A percentile compares a stretch with the other conserved stretches of the same genome.
phyloP scores from a whole-genome alignment of 2,113 vertebrate species.

The Podarcis cretensis region DNA sequence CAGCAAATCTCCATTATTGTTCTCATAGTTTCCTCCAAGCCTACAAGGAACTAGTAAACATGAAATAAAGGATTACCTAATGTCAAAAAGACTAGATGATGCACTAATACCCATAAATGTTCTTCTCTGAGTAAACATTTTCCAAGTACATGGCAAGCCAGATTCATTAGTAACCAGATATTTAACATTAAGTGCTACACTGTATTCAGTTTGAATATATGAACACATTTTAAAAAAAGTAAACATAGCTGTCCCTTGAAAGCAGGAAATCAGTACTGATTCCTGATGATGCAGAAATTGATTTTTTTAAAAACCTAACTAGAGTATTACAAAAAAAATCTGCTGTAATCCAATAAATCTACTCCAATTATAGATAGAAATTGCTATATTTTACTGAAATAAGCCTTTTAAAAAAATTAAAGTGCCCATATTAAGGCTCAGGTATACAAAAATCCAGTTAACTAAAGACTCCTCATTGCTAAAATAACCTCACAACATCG shows the following conservation, averaged over 20 bases:
- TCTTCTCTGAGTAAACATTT: neutral
- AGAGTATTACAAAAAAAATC: neutral
- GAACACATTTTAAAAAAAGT: neutral
- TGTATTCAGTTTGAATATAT: neutral
- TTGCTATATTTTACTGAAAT: neutral
- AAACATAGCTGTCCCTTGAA: conserved; percentile 44
- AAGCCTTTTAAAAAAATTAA: too few relatives aligned
- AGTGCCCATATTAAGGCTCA: neutral
- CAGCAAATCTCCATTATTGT: neutral
- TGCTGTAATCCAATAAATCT: neutral
- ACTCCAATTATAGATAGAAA: neutral
- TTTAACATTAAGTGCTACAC: neutral
- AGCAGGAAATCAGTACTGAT: conserved; percentile 35
- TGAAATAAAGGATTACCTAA: neutral
- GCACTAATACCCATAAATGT: neutral
- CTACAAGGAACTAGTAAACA: neutral
- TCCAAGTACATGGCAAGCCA: neutral
- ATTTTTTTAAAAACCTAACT: neutral
- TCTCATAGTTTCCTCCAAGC: neutral
- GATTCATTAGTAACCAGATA: neutral
- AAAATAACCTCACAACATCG: neutral
- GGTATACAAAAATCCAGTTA: neutral
- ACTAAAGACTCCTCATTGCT: neutral
- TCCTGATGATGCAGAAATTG: neutral
- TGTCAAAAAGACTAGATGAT: neutral